Conservation (phyloP, 1,140 invertebrate species). For the Wiebesia pumilae region DNA sequence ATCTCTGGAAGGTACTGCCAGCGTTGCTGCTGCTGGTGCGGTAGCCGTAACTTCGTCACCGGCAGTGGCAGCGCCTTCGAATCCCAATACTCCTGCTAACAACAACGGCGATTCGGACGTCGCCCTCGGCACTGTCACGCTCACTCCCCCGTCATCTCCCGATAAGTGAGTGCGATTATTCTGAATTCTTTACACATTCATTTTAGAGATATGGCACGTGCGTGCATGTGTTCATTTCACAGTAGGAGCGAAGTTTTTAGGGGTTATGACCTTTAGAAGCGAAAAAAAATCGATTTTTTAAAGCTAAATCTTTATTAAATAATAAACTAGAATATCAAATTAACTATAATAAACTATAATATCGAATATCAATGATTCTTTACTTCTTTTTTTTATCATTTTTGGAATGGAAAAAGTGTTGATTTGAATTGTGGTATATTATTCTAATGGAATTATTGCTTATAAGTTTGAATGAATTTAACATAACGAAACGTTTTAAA, state of each 20-base stretch:
- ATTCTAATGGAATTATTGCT: background rate
- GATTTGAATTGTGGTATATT: too few species aligned
- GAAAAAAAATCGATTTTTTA: conserved; percentile 28
- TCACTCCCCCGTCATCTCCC: conserved; percentile 78
- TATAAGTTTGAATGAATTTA: background rate
- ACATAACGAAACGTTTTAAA: background rate
- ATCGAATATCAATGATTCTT: background rate
- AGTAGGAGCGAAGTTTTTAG: conserved; percentile 33
- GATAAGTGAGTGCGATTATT: conserved; percentile 76
- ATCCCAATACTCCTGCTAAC: conserved; percentile 69
- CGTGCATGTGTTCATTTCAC: conserved; percentile 35
- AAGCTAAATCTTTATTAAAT: conserved; percentile 20
- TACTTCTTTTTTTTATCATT: background rate
- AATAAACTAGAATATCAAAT: background rate
- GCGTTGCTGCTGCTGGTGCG: conserved; percentile 54
- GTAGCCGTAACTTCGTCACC: conserved; percentile 56
- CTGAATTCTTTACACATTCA: conserved; percentile 49
- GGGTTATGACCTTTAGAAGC: conserved; percentile 26
- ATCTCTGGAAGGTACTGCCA: conserved; percentile 51
- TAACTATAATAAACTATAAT: too few species aligned
- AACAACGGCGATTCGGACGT: conserved; percentile 67
- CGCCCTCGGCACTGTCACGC: conserved; percentile 73
- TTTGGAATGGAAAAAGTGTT: background rate
- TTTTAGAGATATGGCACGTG: conserved; percentile 44
- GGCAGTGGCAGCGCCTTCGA: conserved; percentile 64